Evolutionary conservation across 1,140 invertebrate genomes (phyloP).

Genomic region (Mamestra configurata): DNA sequence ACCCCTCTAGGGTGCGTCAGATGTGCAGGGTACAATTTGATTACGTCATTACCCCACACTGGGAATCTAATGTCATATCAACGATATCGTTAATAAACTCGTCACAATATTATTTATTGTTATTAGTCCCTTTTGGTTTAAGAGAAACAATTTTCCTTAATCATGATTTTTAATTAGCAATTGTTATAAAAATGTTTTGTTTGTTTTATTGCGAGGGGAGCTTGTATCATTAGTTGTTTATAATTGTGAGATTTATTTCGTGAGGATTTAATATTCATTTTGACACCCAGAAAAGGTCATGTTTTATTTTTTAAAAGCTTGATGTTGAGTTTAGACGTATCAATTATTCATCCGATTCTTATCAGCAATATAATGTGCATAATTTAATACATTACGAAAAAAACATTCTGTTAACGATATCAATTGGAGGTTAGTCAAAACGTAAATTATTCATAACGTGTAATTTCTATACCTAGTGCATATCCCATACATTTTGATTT

Average conservation of each 20-base stretch:
- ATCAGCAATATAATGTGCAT: no score
- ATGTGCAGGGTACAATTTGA: slow-evolving; percentile 75
- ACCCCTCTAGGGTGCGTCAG: slow-evolving; percentile 58
- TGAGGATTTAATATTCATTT: neutral
- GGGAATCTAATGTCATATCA: slow-evolving; percentile 53
- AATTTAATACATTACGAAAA: no score
- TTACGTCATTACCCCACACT: slow-evolving; percentile 72
- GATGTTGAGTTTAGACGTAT: no score
- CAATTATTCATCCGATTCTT: no score
- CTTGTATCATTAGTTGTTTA: neutral
- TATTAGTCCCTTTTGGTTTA: slow-evolving; percentile 21
- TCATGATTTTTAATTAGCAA: slow-evolving; percentile 27
- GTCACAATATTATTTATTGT: slow-evolving; percentile 57
- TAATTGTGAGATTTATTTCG: neutral
- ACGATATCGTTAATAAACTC: slow-evolving; percentile 53
- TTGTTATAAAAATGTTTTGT: neutral
- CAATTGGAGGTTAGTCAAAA: no score
- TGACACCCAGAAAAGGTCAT: neutral
- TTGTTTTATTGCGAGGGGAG: slow-evolving; percentile 1
- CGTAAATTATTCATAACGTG: no score
- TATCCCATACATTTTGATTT: no score
- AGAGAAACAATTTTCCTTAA: neutral
- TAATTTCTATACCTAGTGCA: no score
- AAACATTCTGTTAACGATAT: no score
- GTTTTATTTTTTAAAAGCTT: no score